These are phyloP conservation scores for Perizoma flavofasciatum DNA, from an alignment of 2,888 invertebrate species.

Conservation along the genomic window DNA sequence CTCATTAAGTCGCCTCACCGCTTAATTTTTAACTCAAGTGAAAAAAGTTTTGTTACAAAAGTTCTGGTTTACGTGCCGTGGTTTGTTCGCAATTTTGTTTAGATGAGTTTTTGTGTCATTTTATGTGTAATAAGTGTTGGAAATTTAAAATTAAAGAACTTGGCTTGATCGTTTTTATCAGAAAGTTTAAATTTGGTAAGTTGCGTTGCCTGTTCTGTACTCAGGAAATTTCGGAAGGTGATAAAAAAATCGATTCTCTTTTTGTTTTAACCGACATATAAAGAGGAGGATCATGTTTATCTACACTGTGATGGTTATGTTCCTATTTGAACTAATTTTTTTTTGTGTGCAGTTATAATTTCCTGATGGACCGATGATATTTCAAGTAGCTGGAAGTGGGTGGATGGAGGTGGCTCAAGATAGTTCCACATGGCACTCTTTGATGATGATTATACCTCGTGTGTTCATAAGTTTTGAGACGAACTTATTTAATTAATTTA, in stretches of 20 bases:
- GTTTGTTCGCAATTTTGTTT: constrained; percentile 21
- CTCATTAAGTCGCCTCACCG: constrained; percentile 43
- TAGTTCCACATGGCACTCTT: too few species aligned
- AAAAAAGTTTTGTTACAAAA: constrained; percentile 39
- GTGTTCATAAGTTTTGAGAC: too few species aligned
- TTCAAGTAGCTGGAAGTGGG: too few species aligned
- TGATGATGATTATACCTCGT: too few species aligned
- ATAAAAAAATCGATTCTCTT: neutral
- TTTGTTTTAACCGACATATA: neutral
- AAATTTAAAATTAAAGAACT: constrained; percentile 15
- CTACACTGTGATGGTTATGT: too few species aligned
- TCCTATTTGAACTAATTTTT: too few species aligned
- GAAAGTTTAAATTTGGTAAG: neutral
- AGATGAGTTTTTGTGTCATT: constrained; percentile 23
- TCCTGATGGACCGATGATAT: too few species aligned
- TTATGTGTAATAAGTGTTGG: constrained; percentile 6
- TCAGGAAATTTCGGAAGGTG: neutral
- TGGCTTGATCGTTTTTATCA: constrained; percentile 6
- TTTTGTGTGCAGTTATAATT: too few species aligned
- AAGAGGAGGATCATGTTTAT: too few species aligned
- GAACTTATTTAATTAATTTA: too few species aligned
- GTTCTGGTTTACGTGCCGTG: constrained; percentile 17
- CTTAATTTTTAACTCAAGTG: constrained; percentile 65
- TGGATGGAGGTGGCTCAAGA: too few species aligned
- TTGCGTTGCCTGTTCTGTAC: neutral